Evolutionary conservation across 2,113 vertebrate species (phyloP).

Genomic region (Taxidea taxus): DNA sequence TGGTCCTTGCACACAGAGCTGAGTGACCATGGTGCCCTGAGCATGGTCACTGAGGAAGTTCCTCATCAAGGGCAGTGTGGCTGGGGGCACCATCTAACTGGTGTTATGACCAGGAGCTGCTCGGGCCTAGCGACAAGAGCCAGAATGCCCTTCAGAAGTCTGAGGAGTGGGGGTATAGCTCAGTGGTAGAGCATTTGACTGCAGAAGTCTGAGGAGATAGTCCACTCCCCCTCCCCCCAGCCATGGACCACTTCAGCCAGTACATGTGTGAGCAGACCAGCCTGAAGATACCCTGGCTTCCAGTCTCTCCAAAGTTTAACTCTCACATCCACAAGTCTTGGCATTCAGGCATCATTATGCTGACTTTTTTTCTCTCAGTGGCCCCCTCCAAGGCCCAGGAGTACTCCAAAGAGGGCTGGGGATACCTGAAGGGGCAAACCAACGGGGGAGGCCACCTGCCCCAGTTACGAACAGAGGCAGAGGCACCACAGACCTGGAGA

Average conservation of each 20-base stretch:
- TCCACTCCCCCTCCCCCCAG: slow-evolving; percentile 79
- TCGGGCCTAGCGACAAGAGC: slow-evolving; percentile 87
- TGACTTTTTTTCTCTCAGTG: slow-evolving; percentile 87
- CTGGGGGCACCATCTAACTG: slow-evolving; percentile 90
- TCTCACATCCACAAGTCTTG: slow-evolving; percentile 87
- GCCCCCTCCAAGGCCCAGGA: slow-evolving; percentile 87
- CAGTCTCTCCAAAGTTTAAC: slow-evolving; percentile 87
- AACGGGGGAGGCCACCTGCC: slow-evolving; percentile 68
- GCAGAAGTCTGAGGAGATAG: slow-evolving; percentile 84
- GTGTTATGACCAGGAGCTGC: slow-evolving; percentile 90
- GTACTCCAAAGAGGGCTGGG: slow-evolving; percentile 86
- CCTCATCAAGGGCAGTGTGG: slow-evolving; percentile 89
- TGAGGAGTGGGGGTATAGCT: too few species aligned
- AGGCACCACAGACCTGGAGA: not conserved
- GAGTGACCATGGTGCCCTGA: slow-evolving; percentile 21
- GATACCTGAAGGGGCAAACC: slow-evolving; percentile 87
- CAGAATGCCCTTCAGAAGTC: slow-evolving; percentile 87
- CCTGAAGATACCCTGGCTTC: slow-evolving; percentile 81
- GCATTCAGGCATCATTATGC: slow-evolving; percentile 91
- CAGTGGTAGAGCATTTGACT: too few species aligned
- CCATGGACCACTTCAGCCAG: slow-evolving; percentile 90
- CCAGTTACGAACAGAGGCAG: accelerated
- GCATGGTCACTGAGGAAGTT: slow-evolving; percentile 78
- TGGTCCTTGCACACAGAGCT: slow-evolving; percentile 59
- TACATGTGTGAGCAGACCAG: slow-evolving; percentile 88